Evolutionary conservation across 2,888 invertebrate species (phyloP), one percentile per base, ranked within the genome.

Genomic region (Diogma glabrata): DNA sequence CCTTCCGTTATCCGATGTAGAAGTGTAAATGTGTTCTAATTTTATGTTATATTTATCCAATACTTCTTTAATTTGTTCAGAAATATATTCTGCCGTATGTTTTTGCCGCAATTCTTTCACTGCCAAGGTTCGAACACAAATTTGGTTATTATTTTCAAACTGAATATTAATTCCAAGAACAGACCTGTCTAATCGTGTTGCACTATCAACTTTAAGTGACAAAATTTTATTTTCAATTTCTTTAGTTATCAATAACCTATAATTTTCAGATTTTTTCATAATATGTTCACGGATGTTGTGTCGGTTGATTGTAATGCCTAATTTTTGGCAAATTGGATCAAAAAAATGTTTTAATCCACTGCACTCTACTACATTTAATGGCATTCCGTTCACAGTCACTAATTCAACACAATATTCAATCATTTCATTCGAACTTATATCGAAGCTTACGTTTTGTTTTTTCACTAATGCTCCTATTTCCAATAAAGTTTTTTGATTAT

Each of bases 161-260:
- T 47, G 47, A 19, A 30, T 30, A 19, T 47, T 47, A 12, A 47
- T 47, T 47, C 28, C 28, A 47, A 47, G 26, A 16, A 47, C 19
- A 14, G 7, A 38, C 5, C 16, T 16, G 4, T 38, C 38, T 4
- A 38, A 38, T 14, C 33, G 12, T 4, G 46, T 26, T 6, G 46
- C 46, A 26, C 24, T 26, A 46, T 23, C 26, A 5, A 47, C 19
- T 47, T 28, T 47, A 28, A 47, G 17, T 30, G 47, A 47, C 17
- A 47, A 12, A 4, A 46, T 16, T 46, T 46, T 46, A 26, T 24
- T 46, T 46, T 46, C 16, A 16, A 46, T 9, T 17, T 46, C 46
- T 46, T 26, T 24, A n/a, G 14, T 16, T 16, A 46, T 46, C 16
- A 24, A 3, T 8, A 46, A 14, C 16, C 26, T 23, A 24, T 24